Evolutionary conservation across 2,888 invertebrate species (phyloP).

Genomic region (Tribolium freemani): DNA sequence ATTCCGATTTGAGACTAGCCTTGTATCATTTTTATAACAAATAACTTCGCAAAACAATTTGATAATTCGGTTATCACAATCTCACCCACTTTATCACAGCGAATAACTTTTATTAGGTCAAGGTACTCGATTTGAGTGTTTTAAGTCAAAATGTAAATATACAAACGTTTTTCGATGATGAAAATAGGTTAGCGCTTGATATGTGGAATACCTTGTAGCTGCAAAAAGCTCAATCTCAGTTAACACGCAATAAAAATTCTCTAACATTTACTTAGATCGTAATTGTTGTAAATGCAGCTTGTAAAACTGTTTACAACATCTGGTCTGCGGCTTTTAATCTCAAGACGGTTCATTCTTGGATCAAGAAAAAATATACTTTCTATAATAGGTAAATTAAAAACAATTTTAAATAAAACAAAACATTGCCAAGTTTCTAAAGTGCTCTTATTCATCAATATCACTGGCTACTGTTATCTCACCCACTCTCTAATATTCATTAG

Average conservation of each 20-base stretch:
- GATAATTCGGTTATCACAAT: background rate
- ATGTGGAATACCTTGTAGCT: background rate
- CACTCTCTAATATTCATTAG: conserved; percentile 25
- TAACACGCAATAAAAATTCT: background rate
- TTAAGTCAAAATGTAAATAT: background rate
- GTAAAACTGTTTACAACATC: background rate
- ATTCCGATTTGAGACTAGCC: background rate
- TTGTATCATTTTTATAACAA: background rate
- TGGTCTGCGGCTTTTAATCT: background rate
- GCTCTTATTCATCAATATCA: conserved; percentile 18
- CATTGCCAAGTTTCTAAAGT: background rate
- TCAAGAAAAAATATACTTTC: background rate
- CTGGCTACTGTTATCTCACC: conserved; percentile 12
- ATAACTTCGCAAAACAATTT: background rate
- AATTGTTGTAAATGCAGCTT: background rate
- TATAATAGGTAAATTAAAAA: conserved; percentile 7
- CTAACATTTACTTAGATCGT: background rate
- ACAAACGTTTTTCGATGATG: background rate
- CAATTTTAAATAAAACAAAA: background rate
- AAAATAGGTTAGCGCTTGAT: background rate
- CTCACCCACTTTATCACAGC: conserved; percentile 2
- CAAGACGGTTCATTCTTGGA: background rate
- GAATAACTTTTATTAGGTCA: conserved; percentile 6
- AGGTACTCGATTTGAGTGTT: background rate
- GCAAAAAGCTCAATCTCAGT: background rate